phyloP scores from a whole-genome alignment of 2,888 invertebrate genomes.

The Philereme transversata region DNA sequence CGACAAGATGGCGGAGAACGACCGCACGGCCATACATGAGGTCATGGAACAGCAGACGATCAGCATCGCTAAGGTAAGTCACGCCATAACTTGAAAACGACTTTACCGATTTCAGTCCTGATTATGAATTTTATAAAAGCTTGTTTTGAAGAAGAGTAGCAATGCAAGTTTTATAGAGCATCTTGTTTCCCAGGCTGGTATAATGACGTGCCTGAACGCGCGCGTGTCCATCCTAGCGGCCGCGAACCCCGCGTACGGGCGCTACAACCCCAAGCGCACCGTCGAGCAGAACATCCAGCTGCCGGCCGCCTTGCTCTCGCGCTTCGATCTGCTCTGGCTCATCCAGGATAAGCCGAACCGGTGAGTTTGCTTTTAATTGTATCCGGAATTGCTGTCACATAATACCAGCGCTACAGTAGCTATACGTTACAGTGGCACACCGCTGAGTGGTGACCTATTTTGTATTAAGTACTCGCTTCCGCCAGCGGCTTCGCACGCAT shows the following conservation, averaged over 20 bases:
- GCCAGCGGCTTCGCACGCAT: too few species aligned
- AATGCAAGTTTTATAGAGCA: too few species aligned
- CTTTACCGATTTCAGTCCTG: neutral
- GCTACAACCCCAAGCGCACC: slow-evolving; percentile 97
- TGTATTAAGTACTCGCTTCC: too few species aligned
- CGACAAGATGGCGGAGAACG: slow-evolving; percentile 99
- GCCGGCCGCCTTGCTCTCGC: slow-evolving; percentile 97
- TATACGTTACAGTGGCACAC: too few species aligned
- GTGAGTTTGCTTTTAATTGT: slow-evolving; percentile 44
- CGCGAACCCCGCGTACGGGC: slow-evolving; percentile 99
- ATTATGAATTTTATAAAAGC: too few species aligned
- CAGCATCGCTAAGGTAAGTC: slow-evolving; percentile 95
- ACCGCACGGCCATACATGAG: slow-evolving; percentile 98
- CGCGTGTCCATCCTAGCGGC: slow-evolving; percentile 98
- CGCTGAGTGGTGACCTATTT: too few species aligned
- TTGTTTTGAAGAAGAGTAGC: too few species aligned
- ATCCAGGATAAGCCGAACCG: slow-evolving; percentile 92
- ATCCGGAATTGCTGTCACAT: too few species aligned
- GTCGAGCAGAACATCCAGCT: slow-evolving; percentile 99
- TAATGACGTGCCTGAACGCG: slow-evolving; percentile 99
- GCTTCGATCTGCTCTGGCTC: slow-evolving; percentile 98
- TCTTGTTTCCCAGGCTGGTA: slow-evolving; percentile 90
- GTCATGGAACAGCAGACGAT: slow-evolving; percentile 99
- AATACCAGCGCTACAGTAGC: too few species aligned
- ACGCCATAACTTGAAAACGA: slow-evolving; percentile 25